Percentiles rank a stretch among this genome's conserved stretches.
These are phyloP conservation scores for Helicoverpa zea DNA, from an alignment of 1,140 invertebrate species.

Conservation along the genomic window DNA sequence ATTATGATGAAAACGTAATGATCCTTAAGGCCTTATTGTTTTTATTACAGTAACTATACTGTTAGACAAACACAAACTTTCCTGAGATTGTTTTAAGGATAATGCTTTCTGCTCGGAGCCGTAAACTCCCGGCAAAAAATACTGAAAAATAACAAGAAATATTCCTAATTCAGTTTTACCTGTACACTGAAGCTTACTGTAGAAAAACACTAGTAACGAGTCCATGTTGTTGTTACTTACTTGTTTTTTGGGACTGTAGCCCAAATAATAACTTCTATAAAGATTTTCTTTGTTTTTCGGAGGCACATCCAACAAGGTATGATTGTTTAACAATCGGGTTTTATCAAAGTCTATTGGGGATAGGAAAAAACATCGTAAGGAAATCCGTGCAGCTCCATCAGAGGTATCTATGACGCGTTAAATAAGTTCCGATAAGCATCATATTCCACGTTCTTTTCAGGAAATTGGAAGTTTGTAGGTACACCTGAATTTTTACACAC, in stretches of 20 bases:
- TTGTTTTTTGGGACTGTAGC: neutral
- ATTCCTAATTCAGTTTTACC: no score
- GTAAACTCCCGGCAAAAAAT: no score
- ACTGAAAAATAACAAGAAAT: no score
- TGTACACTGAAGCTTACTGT: neutral
- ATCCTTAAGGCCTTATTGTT: no score
- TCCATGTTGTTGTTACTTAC: neutral
- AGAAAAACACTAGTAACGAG: neutral
- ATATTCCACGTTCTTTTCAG: slow-evolving; percentile 15
- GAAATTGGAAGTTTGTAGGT: neutral
- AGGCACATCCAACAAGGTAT: slow-evolving; percentile 7
- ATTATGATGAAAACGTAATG: no score
- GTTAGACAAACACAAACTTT: no score
- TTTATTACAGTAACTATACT: no score
- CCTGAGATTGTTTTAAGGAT: no score
- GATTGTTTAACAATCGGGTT: slow-evolving; percentile 4
- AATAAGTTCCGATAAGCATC: slow-evolving; percentile 9
- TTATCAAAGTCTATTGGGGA: neutral
- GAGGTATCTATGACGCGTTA: neutral
- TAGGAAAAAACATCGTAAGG: slow-evolving; percentile 55
- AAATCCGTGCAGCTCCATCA: slow-evolving; percentile 38
- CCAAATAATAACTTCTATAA: slow-evolving; percentile 19
- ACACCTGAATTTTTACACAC: neutral
- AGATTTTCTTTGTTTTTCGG: slow-evolving; percentile 43
- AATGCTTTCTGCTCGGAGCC: no score